These are phyloP conservation scores for Silurus aristotelis DNA, from an alignment of 2,797 vertebrate genomes.

Conservation along the genomic window DNA sequence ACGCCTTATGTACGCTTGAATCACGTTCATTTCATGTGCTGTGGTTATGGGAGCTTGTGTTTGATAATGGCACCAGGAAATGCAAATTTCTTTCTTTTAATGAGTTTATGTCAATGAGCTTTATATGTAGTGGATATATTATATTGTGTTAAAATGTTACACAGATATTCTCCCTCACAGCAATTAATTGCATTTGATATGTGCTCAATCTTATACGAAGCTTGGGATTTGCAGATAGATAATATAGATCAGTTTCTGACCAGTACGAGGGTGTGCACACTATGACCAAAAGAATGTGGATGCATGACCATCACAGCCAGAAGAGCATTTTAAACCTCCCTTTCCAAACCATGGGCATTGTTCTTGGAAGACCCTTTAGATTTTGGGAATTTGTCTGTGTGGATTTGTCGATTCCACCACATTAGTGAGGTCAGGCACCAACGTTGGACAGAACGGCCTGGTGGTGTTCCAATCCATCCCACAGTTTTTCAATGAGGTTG, in stretches of 20 bases:
- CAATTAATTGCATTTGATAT: neutral
- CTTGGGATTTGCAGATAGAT: neutral
- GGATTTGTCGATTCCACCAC: too few species aligned
- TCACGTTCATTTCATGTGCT: neutral
- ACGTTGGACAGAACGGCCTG: too few species aligned
- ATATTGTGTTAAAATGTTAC: neutral
- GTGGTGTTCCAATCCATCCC: too few species aligned
- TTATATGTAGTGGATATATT: neutral
- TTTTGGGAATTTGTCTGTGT: too few species aligned
- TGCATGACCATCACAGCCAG: too few species aligned
- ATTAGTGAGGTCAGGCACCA: too few species aligned
- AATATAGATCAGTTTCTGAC: neutral
- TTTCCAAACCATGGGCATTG: too few species aligned
- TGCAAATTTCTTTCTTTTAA: neutral
- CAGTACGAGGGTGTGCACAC: too few species aligned
- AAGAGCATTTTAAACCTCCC: too few species aligned
- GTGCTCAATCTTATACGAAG: neutral
- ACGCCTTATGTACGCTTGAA: neutral
- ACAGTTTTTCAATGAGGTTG: too few species aligned
- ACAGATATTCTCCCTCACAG: neutral
- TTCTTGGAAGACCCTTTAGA: too few species aligned
- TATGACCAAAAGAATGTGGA: too few species aligned
- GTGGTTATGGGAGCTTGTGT: neutral
- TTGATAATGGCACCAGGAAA: slow-evolving; percentile 3
- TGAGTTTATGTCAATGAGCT: neutral